Percentiles rank a stretch among this genome's conserved stretches.
These are phyloP conservation scores for Listrodromus nycthemerus DNA, from an alignment of 2,888 invertebrate species.

Conservation along the genomic window DNA sequence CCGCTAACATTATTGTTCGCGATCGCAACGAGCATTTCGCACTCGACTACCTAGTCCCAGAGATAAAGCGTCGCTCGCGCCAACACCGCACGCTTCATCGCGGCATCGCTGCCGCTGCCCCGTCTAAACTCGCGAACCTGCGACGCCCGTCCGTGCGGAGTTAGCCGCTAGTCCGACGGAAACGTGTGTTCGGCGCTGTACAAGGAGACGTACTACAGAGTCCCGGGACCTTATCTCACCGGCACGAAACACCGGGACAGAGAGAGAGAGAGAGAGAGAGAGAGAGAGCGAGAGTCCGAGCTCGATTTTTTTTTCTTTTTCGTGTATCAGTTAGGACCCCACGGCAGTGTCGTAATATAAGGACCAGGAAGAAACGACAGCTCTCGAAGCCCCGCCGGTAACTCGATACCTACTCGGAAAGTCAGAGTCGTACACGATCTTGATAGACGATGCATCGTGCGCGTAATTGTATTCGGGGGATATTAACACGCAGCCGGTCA, in stretches of 20 bases:
- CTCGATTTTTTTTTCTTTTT: slow-evolving; percentile 7
- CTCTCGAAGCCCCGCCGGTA: not conserved
- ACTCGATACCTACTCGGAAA: not conserved
- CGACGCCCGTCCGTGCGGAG: not conserved
- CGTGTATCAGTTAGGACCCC: slow-evolving; percentile 13
- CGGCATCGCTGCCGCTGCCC: not conserved
- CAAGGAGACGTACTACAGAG: slow-evolving; percentile 23
- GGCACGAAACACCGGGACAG: not conserved
- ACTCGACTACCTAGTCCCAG: slow-evolving; percentile 4
- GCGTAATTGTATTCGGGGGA: slow-evolving; percentile 1
- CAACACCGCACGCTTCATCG: not conserved
- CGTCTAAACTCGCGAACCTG: slow-evolving; percentile 8
- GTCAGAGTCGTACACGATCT: slow-evolving; percentile 8
- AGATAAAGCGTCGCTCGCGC: slow-evolving; percentile 58
- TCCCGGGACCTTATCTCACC: slow-evolving; percentile 22
- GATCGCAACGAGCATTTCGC: slow-evolving; percentile 52
- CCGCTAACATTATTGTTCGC: slow-evolving; percentile 64
- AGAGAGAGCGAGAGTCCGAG: too few relatives aligned
- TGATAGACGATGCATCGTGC: not conserved
- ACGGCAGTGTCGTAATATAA: slow-evolving; percentile 10
- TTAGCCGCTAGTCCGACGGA: slow-evolving; percentile 17
- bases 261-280: too few relatives aligned
- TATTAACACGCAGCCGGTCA: not conserved
- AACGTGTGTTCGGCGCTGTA: slow-evolving; percentile 34
- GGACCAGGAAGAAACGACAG: slow-evolving; percentile 23